Evolutionary conservation across 2,797 vertebrate species (phyloP).

Genomic region (Sebastes trivittatus): DNA sequence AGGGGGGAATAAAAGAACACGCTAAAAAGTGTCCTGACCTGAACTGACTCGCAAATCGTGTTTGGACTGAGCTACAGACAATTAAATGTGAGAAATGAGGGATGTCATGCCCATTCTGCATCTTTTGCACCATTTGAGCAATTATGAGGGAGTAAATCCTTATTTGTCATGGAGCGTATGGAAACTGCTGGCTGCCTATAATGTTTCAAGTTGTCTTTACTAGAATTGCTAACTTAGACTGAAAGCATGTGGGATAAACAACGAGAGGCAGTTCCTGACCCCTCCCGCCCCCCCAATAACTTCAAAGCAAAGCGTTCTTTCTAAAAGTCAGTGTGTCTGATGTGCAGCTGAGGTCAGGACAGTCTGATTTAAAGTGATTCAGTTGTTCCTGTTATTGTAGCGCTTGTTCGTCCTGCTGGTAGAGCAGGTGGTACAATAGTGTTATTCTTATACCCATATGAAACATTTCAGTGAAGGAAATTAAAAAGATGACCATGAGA

Average conservation of each 20-base stretch:
- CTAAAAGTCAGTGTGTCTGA: conserved; percentile 58
- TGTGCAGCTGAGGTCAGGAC: conserved; percentile 65
- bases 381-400: conserved; percentile 49
- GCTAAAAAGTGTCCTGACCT: conserved; percentile 46
- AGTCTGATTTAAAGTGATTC: conserved; percentile 59
- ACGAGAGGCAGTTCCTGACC: conserved; percentile 44
- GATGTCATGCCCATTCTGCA: conserved; percentile 15
- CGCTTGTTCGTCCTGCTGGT: background rate
- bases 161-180: conserved; percentile 13
- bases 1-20: conserved; percentile 6
- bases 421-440: conserved; percentile 18
- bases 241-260: conserved; percentile 57
- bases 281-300: background rate
- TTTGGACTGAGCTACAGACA: conserved; percentile 39
- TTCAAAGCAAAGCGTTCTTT: conserved; percentile 69
- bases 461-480: conserved; percentile 16
- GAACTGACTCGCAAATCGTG: conserved; percentile 44
- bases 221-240: conserved; percentile 26
- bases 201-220: conserved; percentile 40
- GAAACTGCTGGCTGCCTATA: conserved; percentile 15
- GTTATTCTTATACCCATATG: background rate
- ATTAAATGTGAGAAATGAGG: conserved; percentile 41
- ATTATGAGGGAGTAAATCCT: conserved; percentile 17
- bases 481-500: conserved; percentile 12
- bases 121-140: conserved; percentile 21